Conservation (phyloP, 2,888 invertebrate species). For the Phalera bucephala region DNA sequence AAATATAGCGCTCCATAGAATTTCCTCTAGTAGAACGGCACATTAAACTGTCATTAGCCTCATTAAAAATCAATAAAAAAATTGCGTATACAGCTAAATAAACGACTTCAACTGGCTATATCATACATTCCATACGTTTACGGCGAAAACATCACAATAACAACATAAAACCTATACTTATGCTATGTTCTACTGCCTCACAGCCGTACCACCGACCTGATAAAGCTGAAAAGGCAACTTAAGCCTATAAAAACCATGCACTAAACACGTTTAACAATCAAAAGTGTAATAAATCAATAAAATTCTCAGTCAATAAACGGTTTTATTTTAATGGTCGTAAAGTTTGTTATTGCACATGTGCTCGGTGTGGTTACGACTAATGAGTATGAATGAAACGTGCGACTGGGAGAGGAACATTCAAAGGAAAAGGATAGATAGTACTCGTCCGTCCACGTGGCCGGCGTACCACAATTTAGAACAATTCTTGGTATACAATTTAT, state of each 20-base stretch:
- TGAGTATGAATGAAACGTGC: constrained; percentile 71
- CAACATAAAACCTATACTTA: constrained; percentile 82
- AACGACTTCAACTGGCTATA: constrained; percentile 69
- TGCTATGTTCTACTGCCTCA: constrained; percentile 81
- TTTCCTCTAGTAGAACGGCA: constrained; percentile 1
- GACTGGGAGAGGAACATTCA: constrained; percentile 52
- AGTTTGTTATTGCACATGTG: constrained; percentile 78
- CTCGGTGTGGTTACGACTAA: constrained; percentile 69
- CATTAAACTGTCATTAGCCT: constrained; percentile 38
- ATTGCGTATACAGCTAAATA: constrained; percentile 58
- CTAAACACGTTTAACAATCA: constrained; percentile 75
- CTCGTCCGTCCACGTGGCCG: constrained; percentile 75
- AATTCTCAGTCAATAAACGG: constrained; percentile 74
- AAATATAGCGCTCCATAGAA: too few relatives aligned
- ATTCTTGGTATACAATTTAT: constrained; percentile 48
- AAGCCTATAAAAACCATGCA: constrained; percentile 83
- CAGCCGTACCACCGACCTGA: constrained; percentile 80
- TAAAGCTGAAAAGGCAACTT: constrained; percentile 83
- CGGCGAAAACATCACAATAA: constrained; percentile 80
- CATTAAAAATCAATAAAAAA: constrained; percentile 66
- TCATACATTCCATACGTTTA: constrained; percentile 77
- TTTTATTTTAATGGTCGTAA: constrained; percentile 75
- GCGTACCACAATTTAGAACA: constrained; percentile 64
- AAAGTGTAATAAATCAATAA: constrained; percentile 78
- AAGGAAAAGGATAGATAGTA: constrained; percentile 55